Evolutionary conservation across 1,140 invertebrate species (phyloP), one percentile per base, ranked within the genome.

Genomic region (Cotesia typhae): DNA sequence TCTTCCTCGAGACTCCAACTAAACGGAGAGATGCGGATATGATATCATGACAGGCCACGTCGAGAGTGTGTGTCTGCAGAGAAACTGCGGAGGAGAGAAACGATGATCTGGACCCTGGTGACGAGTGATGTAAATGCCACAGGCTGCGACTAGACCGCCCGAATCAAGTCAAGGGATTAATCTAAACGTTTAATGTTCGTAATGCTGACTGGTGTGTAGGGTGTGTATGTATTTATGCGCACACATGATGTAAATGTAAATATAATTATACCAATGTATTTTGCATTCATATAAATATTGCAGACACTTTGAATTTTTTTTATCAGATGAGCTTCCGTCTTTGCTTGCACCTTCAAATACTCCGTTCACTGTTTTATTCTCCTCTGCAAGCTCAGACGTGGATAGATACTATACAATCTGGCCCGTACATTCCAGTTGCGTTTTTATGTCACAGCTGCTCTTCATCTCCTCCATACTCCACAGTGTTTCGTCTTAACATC

Each of bases 361-460:
- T 14, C 53, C n/a, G 12, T n/a, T 55, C 17, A 3, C 53, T 55
- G 12, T 5, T 55, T 55, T 55, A 55, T n/a, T 20, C 53, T 55
- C 1, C n/a, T 55, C 52, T 70, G 72, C 72, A 73, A 73, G 67
- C 72, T 73, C 71, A 64, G 71, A 73, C 41, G 10, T 47, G 10
- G 10, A 47, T 28, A 28, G 2, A 28, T 2, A 28, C 52, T 52
- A 6, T 55, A 52, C 10, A 12, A 38, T 41, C 28, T 53, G 61
- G 17, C 63, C 63, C 67, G 53, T 74, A 59, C 73, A 74, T 74
- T 74, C 63, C 64, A 74, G 73, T 53, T 71, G 65, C 63, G 55
- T 67, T 74, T 71, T 74, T 74, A 74, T 71, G 55, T 74, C 67
- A 60, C 73, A 70, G 63, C 73, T 70, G 67, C 67, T 35, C 66